Base-by-base conservation (phyloP, 2,113 vertebrate genomes). In the Caranx melampygus region DNA sequence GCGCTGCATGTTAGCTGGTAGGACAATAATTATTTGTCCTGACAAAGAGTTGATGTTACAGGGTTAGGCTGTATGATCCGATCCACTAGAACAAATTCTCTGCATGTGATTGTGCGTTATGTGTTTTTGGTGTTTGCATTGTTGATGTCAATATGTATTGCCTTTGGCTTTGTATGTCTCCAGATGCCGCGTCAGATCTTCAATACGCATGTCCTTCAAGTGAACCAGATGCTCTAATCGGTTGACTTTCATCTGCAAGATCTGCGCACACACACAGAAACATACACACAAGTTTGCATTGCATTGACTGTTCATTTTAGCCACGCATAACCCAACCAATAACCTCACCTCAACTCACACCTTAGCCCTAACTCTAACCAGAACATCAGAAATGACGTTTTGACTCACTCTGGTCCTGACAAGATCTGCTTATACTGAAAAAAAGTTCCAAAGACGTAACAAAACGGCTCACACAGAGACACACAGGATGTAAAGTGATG, bases 181-280 rank as follows among this genome's bases (percentile, higher is more conserved):
- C 86, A 92, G 73, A 33, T 91, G 89, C 3, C 79, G 83, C 0
- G 54, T 91, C 79, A 95, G 89, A 51, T 94, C 93, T 7, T 90
- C 86, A 1, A 95, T 94, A 10, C 83, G 85, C 79, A 88, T 91
- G 78, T 95, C 95, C 87, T 96, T 96, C 75, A 96, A 90, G 72
- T 92, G 85, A 21, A 95, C 79, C 57, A 96, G 93, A 37, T 92
- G 93, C 81, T 96, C 95, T 62, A 96, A 86, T 74, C 88, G 87
- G 83, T 62, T 87, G 54, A 95, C 94, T 75, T 96, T 96, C 83
- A 94, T 92, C 81, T 96, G 95, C 77, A 96, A 65, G 85, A 95
- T 92, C 95, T 96, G 59, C n/a, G 52, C n/a, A 62, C 26, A 65
- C 79, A 74, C 69, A 69, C 60, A 64, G 57, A 79, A 20, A 55